A percentile compares a stretch with the other conserved stretches of the same genome.
Conservation (phyloP, 2,797 vertebrate genomes). For the Peromyscus melanophrys region DNA sequence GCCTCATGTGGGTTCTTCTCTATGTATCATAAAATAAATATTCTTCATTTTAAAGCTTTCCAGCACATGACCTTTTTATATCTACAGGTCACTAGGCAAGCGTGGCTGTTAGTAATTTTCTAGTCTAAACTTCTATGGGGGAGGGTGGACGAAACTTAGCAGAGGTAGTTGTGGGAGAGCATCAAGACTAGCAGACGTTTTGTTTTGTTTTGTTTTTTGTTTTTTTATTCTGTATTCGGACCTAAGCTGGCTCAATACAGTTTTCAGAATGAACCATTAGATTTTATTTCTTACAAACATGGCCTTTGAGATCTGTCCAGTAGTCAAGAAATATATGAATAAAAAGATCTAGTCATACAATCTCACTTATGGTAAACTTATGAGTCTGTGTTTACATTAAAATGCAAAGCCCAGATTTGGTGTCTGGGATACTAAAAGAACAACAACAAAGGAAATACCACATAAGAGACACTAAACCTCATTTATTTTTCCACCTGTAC, state of each 20-base stretch:
- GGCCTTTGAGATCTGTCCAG: not conserved
- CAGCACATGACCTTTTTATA: too few relatives aligned
- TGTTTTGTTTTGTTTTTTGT: not conserved
- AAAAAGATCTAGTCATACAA: not conserved
- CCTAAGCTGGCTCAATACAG: not conserved
- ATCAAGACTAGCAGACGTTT: not conserved
- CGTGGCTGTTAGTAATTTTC: not conserved
- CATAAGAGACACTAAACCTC: not conserved
- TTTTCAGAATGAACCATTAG: not conserved
- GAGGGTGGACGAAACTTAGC: not conserved
- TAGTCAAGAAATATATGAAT: not conserved
- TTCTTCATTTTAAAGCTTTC: not conserved
- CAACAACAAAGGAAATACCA: not conserved
- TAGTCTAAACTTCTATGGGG: not conserved
- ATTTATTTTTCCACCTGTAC: not conserved
- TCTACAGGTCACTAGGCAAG: not conserved
- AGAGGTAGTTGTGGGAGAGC: not conserved
- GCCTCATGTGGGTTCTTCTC: not conserved
- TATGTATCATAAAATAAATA: not conserved
- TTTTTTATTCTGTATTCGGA: not conserved
- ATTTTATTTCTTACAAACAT: not conserved
- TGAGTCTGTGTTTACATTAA: not conserved
- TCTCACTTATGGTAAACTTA: not conserved
- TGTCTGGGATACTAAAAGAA: not conserved
- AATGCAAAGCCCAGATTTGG: not conserved